phyloP scores from a whole-genome alignment of 37 sponge, comb jelly and placozoan genomes.

The Hormiphora californensis region DNA sequence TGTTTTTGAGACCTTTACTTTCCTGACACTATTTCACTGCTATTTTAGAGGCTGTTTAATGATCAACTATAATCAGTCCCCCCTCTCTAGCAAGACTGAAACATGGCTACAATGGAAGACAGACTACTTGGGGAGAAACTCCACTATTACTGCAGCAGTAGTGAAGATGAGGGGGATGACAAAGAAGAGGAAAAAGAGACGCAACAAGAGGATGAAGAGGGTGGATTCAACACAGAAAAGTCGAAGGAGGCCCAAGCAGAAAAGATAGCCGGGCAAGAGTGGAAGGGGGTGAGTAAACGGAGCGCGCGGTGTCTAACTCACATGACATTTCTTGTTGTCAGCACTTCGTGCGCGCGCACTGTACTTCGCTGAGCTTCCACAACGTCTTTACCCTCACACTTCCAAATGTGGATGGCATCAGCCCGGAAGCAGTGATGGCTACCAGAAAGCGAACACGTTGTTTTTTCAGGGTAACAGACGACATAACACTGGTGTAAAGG shows the following conservation, averaged over 20 bases:
- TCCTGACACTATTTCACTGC: too few species aligned
- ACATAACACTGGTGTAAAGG: constrained; percentile 42
- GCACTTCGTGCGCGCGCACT: too few species aligned
- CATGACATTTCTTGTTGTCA: too few species aligned
- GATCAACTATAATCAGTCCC: too few species aligned
- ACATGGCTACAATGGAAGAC: constrained; percentile 57
- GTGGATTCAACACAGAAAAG: not conserved
- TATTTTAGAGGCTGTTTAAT: too few species aligned
- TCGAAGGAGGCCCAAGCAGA: not conserved
- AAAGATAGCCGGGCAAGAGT: not conserved
- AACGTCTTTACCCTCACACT: too few species aligned
- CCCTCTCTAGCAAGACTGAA: too few species aligned
- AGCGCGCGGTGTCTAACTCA: not conserved
- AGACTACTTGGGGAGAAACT: constrained; percentile 51
- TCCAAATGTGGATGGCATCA: too few species aligned
- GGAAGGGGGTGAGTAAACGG: constrained; percentile 5
- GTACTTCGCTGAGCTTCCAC: too few species aligned
- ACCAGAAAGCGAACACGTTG: too few species aligned
- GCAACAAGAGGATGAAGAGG: not conserved
- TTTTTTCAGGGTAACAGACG: constrained; percentile 32
- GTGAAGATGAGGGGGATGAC: constrained; percentile 48
- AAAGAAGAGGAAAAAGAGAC: constrained; percentile 5
- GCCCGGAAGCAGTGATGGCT: too few species aligned
- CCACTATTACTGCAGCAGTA: constrained; percentile 55
- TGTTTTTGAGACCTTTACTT: too few species aligned